phyloP scores from a whole-genome alignment of 2,113 vertebrate genomes.

The Lagopus leucura region DNA sequence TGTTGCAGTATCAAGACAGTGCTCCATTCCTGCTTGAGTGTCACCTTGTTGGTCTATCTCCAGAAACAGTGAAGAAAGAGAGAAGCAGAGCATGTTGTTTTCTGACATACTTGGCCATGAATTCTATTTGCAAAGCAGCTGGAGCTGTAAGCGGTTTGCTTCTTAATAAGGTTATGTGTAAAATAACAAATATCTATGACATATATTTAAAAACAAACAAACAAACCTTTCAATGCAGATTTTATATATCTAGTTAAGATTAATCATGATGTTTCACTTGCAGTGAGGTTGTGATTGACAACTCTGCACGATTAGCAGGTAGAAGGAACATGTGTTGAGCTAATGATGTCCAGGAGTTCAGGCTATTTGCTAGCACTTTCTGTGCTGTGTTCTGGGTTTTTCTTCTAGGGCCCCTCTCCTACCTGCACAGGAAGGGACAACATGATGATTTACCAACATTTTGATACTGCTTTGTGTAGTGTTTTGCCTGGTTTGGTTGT shows the following conservation, averaged over 20 bases:
- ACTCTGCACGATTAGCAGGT: neutral
- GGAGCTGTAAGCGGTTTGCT: neutral
- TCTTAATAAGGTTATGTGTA: neutral
- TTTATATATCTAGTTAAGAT: neutral
- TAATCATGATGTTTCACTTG: neutral
- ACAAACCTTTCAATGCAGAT: neutral
- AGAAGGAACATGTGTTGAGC: neutral
- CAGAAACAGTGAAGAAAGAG: neutral
- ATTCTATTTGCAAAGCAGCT: neutral
- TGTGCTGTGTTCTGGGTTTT: neutral
- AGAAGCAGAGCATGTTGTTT: neutral
- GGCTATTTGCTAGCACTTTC: neutral
- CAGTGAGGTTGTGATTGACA: neutral
- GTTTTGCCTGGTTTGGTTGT: neutral
- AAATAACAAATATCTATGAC: neutral
- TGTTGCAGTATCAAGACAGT: neutral
- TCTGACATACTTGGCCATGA: neutral
- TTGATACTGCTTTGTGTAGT: neutral
- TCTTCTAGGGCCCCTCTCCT: neutral
- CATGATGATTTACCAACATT: neutral
- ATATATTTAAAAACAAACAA: neutral
- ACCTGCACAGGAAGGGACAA: neutral
- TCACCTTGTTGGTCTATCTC: neutral
- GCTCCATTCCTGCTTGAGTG: neutral
- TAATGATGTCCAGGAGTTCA: fast-evolving